phyloP scores from a whole-genome alignment of 2,113 vertebrate genomes.

The Ginglymostoma cirratum region DNA sequence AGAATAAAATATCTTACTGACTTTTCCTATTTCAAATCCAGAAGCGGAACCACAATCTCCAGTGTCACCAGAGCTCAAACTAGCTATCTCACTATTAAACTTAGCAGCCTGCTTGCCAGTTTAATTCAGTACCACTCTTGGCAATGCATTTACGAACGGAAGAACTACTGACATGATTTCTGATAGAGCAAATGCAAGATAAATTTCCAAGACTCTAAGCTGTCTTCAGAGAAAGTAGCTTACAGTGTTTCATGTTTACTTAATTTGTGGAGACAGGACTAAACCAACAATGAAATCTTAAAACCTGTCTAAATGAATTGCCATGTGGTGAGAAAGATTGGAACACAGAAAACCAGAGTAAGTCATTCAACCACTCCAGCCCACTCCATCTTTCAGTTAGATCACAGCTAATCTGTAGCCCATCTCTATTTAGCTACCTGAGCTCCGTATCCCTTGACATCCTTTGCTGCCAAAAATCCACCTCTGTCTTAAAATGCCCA shows the following conservation, averaged over 20 bases:
- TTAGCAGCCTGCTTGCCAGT: neutral
- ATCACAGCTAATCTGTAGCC: neutral
- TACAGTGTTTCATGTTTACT: neutral
- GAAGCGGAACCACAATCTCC: neutral
- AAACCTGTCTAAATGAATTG: neutral
- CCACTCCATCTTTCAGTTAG: neutral
- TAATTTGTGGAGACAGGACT: neutral
- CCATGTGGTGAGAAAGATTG: neutral
- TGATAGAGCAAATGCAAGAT: neutral
- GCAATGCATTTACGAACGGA: neutral
- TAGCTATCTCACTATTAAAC: neutral
- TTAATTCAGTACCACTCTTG: neutral
- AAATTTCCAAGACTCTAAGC: neutral
- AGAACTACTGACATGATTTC: neutral
- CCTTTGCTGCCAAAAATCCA: neutral
- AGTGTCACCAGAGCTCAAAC: neutral
- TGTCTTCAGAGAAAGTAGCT: neutral
- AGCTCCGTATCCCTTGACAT: neutral
- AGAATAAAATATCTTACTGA: neutral
- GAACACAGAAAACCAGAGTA: neutral
- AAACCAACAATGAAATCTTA: neutral
- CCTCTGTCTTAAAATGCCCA: neutral
- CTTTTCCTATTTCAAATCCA: neutral
- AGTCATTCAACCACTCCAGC: neutral
- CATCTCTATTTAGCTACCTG: neutral